These are phyloP conservation scores for Phalacrocorax brasilianus DNA, from an alignment of 2,113 vertebrate genomes.

Conservation along the genomic window DNA sequence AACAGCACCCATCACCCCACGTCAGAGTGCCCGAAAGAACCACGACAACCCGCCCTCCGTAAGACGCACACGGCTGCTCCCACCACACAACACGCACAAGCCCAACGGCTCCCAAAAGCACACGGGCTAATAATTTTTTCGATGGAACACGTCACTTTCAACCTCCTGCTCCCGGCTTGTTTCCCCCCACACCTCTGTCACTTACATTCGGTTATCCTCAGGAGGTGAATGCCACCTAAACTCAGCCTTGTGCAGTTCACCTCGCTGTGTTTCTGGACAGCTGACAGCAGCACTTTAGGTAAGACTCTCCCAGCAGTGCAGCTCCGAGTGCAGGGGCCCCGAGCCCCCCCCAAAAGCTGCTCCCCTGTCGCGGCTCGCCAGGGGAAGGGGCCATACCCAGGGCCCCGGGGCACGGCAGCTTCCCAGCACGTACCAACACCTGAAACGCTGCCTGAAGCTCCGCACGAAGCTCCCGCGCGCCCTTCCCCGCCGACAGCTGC, in stretches of 20 bases:
- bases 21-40: background rate
- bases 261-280: fast-evolving
- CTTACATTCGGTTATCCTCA: background rate
- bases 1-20: fast-evolving
- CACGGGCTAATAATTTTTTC: fast-evolving
- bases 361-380: background rate
- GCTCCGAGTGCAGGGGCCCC: background rate
- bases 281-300: background rate
- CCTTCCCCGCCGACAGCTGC: background rate
- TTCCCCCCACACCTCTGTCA: background rate
- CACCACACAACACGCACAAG: fast-evolving
- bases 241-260: background rate
- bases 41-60: fast-evolving
- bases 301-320: background rate
- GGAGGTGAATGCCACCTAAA: background rate
- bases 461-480: background rate
- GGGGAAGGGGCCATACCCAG: background rate
- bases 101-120: background rate
- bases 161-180: background rate
- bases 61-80: background rate
- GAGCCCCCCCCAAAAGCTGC: background rate
- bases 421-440: background rate
- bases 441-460: background rate
- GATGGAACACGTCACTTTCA: fast-evolving
- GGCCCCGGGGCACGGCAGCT: background rate